Base-by-base conservation (phyloP, 2,113 vertebrate genomes). In the Catharus bicknelli region DNA sequence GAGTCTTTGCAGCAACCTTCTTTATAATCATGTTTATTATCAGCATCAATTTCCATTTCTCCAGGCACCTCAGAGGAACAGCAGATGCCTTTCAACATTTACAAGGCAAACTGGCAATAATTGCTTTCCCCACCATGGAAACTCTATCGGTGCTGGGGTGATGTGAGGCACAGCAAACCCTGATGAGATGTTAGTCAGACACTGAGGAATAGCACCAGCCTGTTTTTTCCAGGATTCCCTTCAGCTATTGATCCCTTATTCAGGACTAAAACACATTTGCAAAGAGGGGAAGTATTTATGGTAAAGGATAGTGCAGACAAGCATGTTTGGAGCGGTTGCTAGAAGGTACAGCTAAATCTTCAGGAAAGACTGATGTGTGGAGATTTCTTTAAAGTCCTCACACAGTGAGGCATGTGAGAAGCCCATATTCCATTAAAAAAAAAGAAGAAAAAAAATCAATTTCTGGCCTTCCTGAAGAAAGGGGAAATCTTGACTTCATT, bases 21-120 rank as follows among this genome's bases (percentile, higher is more conserved):
- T 64, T 86, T 68, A 85, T 76, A 94, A 92, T 93, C 93, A 74
- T 87, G 84, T 94, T 94, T 86, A 94, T 95, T 95, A 96, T 73
- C 63, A 80, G 70, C 94, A 93, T 92, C 91, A 82, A 93, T 83
- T 95, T 86, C 75, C 84, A 92, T 90, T 93, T 94, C 74, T 73
- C 43, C 83, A 74, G 79, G 87, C 88, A 92, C 70, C 66, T 86
- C 86, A 55, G 86, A 95, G 75, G 81, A 95, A 42, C 78, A 93
- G 67, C 86, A 94, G 91, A 89, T 82, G 80, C 89, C 86, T 93
- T 86, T 86, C 86, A 90, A 63, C 88, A 79, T 79, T 92, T 88
- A 55, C 67, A 89, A 82, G 75, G 43, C 78, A 92, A 87, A 82
- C 58, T 3, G 11, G 67, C 50, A 80, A 48, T 82, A 94, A 92